Conservation (phyloP, 2,113 vertebrate species). For the Tragelaphus imberbis region DNA sequence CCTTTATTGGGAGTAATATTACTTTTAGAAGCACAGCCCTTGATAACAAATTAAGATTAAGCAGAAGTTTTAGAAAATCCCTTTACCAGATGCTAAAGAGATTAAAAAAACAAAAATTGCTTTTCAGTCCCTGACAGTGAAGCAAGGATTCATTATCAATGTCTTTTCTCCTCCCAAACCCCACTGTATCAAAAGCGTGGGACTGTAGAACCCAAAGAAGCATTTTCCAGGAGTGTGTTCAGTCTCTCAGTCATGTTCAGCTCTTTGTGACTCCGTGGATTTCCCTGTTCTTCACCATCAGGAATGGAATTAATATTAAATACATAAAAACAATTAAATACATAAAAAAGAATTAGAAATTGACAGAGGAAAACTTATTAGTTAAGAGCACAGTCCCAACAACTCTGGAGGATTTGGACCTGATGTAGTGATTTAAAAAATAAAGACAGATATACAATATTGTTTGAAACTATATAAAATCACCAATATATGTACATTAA, state of each 20-base stretch:
- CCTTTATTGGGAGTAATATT: background rate
- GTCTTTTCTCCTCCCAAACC: background rate
- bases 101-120: background rate
- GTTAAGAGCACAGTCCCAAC: background rate
- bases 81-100: background rate
- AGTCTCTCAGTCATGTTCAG: background rate
- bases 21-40: background rate
- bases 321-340: background rate
- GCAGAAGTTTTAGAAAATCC: background rate
- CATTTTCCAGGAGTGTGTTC: background rate
- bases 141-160: background rate
- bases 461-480: background rate
- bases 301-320: background rate
- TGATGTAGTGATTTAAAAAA: background rate
- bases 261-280: background rate
- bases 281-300: background rate
- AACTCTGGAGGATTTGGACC: background rate
- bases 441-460: background rate
- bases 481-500: background rate
- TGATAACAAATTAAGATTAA: background rate
- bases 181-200: background rate
- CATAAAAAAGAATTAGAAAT: background rate
- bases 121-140: background rate
- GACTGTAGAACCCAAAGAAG: background rate
- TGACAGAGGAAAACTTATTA: background rate